Base-by-base conservation (phyloP, 1,140 invertebrate species). In the Magallana gigas region DNA sequence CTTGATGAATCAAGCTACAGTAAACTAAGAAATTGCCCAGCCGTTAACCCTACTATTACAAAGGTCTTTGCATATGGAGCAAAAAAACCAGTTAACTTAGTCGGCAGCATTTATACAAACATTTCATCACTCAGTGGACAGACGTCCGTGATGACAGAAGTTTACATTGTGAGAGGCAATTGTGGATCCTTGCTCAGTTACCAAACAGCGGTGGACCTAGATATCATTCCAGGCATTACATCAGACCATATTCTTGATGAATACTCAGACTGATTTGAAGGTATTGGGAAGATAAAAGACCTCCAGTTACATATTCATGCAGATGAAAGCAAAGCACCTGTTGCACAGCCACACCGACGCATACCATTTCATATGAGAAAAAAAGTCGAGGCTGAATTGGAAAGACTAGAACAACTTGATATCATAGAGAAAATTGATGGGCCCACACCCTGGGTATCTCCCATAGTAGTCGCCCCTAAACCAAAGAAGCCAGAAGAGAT, bases 201-300 rank as follows among this genome's bases (percentile, higher is more conserved):
- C 59, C 5, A 85, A 29, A 85, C 60, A 64, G 87, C 83, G 36
- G 84, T 64, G 29, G 58, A 88, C 36, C 64, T 88, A 16, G 57
- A 60, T 5, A 62, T 76, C 18, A 84, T 71, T 29, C 60, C 84
- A 9, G 48, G 36, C 14, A 85, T 82, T 23, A 23, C 23, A 23
- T 23, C 23, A 23, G 23, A 23, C 23, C 23, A 57, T 6, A 85
- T 82, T 14, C 11, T 64, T 29, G 57, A 82, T 56, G 58, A 88
- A 58, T 88, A 23, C 36, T 57, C 18, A 62, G 68, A 88, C 57
- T 23, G 84, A 57, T 90, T 90, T 84, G 23, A 84, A 12, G 88
- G 88, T 18, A 89, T 91, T n/a, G 88, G 89, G 48, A 90, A 89
- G 58, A 62, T 91, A 23, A 91, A 90, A 81, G 82, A 83, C 56